These are phyloP conservation scores for Nannobrachium achirus DNA, from an alignment of 2,113 vertebrate species.

Conservation along the genomic window DNA sequence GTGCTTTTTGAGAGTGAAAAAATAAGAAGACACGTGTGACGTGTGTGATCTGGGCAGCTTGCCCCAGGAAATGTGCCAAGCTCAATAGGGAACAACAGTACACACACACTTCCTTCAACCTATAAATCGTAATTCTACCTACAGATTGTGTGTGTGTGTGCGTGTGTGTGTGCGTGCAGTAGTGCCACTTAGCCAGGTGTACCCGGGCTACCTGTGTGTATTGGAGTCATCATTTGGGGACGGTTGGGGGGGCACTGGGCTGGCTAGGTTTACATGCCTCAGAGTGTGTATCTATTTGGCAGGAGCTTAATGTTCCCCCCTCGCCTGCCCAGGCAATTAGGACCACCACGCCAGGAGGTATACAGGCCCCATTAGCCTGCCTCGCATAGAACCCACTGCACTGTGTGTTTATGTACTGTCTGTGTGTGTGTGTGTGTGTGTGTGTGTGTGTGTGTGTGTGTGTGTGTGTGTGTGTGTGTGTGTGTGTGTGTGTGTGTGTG, in stretches of 20 bases:
- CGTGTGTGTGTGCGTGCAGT: neutral
- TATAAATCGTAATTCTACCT: too few species aligned
- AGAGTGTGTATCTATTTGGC: slow-evolving; percentile 55
- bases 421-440: slow-evolving; percentile 4
- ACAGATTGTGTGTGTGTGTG: neutral
- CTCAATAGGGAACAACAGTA: too few species aligned
- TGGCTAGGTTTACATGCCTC: slow-evolving; percentile 31
- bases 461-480: neutral
- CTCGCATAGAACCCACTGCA: neutral
- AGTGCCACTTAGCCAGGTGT: slow-evolving; percentile 30
- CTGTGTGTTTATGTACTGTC: neutral
- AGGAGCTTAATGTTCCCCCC: slow-evolving; percentile 35
- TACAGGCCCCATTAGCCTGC: slow-evolving; percentile 35
- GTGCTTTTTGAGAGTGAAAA: too few species aligned
- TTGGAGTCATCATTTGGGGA: slow-evolving; percentile 24
- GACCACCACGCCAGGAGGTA: slow-evolving; percentile 33
- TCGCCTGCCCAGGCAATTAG: slow-evolving; percentile 53
- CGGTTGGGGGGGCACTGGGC: slow-evolving; percentile 19
- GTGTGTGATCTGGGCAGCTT: too few species aligned
- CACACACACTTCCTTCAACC: too few species aligned
- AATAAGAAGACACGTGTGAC: too few species aligned
- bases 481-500: neutral
- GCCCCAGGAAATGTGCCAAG: too few species aligned
- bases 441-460: slow-evolving; percentile 26
- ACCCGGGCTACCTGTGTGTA: slow-evolving; percentile 27